Evolutionary conservation across 1,140 invertebrate genomes (phyloP), one percentile per base, ranked within the genome.

Genomic region (Brachionus sp.): DNA sequence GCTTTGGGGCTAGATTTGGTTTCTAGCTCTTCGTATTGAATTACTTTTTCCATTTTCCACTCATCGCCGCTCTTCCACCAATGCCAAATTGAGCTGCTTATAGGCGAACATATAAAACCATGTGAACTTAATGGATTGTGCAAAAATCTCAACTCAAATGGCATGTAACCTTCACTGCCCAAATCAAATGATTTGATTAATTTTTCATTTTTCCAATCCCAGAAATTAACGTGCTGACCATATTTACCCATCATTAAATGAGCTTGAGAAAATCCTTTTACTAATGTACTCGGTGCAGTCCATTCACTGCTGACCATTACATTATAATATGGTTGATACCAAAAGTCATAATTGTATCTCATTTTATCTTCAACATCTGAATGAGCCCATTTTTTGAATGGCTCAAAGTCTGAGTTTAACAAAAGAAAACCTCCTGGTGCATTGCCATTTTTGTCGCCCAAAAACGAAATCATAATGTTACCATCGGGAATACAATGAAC

Each of bases 321-420:
- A 88, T 98, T 94, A 85, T 93, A 93, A 85, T 94, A 92, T 0
- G 96, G 96, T 87, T 99, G 97, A 87, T 98, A 98, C 97, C 97
- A 98, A 88, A 95, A 92, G 85, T 92, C 92, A 85, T 92, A 92
- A n/a, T 91, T 90, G 84, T 90, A 91, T 16, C 84, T 78, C 9
- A 86, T 84, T 6, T 85, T 77, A 53, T 16, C 19, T 5, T 84
- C 86, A 3, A 83, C 70, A 42, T 88, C 86, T 4, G 86, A 86
- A 29, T 82, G 16, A 19, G 5, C 42, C 91, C 91, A 92, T 73
- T 85, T 88, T 6, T 89, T 90, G 86, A 92, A 93, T 13, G 93
- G 87, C 85, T 93, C 90, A 83, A 95, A 93, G 42, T 92, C 93
- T 9, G 92, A 92, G 88, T 98, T 95, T 77, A 99, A 90, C 13